Conservation (phyloP, 2,888 invertebrate species). For the Entomobrya multifasciata region DNA sequence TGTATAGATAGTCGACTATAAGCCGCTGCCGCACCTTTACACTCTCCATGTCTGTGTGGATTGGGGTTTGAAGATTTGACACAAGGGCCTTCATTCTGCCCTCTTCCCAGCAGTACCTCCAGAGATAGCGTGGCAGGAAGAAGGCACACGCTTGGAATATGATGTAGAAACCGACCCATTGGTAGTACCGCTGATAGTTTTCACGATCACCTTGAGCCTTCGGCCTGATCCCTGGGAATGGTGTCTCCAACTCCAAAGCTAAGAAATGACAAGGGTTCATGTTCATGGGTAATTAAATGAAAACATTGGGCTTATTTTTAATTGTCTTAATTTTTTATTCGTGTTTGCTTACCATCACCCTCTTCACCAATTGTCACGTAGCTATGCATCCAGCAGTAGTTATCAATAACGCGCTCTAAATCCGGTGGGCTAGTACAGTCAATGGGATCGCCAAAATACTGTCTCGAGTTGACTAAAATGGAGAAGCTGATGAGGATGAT, state of each 20-base stretch:
- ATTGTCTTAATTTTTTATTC: background rate
- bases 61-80: slow-evolving; percentile 70
- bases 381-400: slow-evolving; percentile 89
- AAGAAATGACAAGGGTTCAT: too few species aligned
- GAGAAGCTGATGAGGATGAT: slow-evolving; percentile 86
- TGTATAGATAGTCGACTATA: slow-evolving; percentile 74
- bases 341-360: slow-evolving; percentile 68
- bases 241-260: slow-evolving; percentile 68
- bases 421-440: slow-evolving; percentile 84
- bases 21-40: slow-evolving; percentile 71
- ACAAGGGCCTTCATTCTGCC: slow-evolving; percentile 75
- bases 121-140: slow-evolving; percentile 74
- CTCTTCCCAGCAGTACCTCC: slow-evolving; percentile 76
- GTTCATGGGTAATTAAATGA: too few species aligned
- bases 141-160: slow-evolving; percentile 75
- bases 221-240: slow-evolving; percentile 73
- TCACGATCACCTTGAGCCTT: slow-evolving; percentile 70
- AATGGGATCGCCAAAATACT: slow-evolving; percentile 93
- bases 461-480: slow-evolving; percentile 88
- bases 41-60: slow-evolving; percentile 73
- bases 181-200: slow-evolving; percentile 76
- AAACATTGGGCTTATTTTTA: too few species aligned
- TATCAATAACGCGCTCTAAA: slow-evolving; percentile 86
- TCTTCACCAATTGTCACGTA: slow-evolving; percentile 68
- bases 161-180: slow-evolving; percentile 77